A percentile compares a stretch with the other conserved stretches of the same genome.
These are phyloP conservation scores for Dromas ardeola DNA, from an alignment of 2,113 vertebrate genomes.

Conservation along the genomic window DNA sequence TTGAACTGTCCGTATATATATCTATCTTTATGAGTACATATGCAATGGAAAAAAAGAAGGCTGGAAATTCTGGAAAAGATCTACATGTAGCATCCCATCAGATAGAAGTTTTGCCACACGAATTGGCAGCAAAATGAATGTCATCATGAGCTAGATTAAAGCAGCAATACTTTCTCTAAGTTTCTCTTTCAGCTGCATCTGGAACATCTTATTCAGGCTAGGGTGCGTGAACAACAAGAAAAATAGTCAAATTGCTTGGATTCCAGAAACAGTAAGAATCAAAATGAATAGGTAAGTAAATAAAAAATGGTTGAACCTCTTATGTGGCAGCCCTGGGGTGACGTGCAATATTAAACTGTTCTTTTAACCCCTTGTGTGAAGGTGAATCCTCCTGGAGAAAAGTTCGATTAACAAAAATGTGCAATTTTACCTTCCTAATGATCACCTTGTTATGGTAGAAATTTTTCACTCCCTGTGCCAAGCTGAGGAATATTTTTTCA, in stretches of 20 bases:
- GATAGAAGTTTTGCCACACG: not conserved
- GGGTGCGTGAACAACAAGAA: not conserved
- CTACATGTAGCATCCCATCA: not conserved
- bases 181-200: not conserved
- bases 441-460: not conserved
- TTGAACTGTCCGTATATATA: not conserved
- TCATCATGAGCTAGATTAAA: not conserved
- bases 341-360: not conserved
- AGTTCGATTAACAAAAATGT: not conserved
- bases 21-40: not conserved
- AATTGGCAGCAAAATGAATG: not conserved
- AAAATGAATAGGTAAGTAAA: not conserved
- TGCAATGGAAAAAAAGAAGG: not conserved
- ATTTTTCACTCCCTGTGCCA: not conserved
- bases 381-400: not conserved
- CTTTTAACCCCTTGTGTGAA: not conserved
- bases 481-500: not conserved
- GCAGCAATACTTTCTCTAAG: not conserved
- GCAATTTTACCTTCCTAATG: not conserved
- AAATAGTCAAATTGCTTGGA: not conserved
- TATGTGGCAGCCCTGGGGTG: not conserved
- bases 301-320: not conserved
- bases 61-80: constrained; percentile 6
- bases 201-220: not conserved
- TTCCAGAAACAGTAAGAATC: not conserved